Percentiles rank a stretch among this genome's conserved stretches.
phyloP scores from a whole-genome alignment of 2,888 invertebrate species.

The Zaprionus bogoriensis region DNA sequence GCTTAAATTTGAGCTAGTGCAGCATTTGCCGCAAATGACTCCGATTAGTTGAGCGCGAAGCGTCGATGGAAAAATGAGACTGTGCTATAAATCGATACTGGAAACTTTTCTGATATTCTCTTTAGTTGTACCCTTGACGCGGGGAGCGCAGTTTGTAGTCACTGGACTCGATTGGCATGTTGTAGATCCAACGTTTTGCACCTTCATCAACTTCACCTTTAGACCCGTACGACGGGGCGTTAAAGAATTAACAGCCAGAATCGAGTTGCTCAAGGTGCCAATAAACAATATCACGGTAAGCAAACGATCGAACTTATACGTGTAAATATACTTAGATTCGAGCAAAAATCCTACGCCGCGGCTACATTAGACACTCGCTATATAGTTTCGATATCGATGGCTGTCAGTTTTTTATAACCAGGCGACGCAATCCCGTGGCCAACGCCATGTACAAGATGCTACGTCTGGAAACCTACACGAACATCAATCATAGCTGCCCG shows the following conservation, averaged over 20 bases:
- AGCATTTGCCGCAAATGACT: no score
- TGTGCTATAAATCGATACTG: neutral
- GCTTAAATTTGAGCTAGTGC: no score
- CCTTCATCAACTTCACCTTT: constrained; percentile 11
- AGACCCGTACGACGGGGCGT: constrained; percentile 16
- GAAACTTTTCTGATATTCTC: neutral
- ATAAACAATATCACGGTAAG: constrained; percentile 35
- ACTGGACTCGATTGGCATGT: constrained; percentile 15
- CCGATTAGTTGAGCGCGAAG: neutral
- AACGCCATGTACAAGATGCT: constrained; percentile 18
- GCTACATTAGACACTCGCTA: neutral
- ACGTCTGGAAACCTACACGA: constrained; percentile 7
- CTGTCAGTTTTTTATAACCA: constrained; percentile 27
- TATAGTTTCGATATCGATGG: constrained; percentile 21
- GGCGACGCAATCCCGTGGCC: constrained; percentile 30
- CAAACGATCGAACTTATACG: neutral
- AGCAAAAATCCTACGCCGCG: constrained; percentile 6
- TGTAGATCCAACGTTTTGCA: constrained; percentile 4
- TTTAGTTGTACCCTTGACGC: neutral
- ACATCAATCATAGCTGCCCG: constrained; percentile 51
- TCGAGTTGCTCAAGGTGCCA: constrained; percentile 19
- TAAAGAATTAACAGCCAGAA: constrained; percentile 5
- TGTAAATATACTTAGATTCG: constrained; percentile 5
- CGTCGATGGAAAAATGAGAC: neutral
- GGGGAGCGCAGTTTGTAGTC: neutral